Conservation (phyloP, 1,140 invertebrate species). For the Cecropterus lyciades region DNA sequence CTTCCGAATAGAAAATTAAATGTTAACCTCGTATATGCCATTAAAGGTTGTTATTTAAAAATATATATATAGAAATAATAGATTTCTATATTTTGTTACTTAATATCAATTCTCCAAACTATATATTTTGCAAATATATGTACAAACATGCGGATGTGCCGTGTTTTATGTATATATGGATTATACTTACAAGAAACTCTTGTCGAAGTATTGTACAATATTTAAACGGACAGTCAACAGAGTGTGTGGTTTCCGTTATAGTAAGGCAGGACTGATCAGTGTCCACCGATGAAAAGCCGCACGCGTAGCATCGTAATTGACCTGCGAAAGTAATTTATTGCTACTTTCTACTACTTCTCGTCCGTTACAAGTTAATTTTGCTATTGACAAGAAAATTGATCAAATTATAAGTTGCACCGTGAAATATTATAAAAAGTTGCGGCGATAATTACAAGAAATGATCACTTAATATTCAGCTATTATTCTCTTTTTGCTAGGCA, state of each 20-base stretch:
- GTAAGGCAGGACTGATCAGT: constrained; percentile 69
- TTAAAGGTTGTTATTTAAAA: too few species aligned
- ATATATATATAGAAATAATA: too few species aligned
- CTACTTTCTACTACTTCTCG: constrained; percentile 28
- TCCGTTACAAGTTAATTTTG: constrained; percentile 11
- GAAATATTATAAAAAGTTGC: neutral
- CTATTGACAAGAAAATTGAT: constrained; percentile 14
- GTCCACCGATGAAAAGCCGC: constrained; percentile 71
- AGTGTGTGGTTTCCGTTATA: constrained; percentile 58
- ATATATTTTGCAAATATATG: too few species aligned
- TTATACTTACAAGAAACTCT: constrained; percentile 77
- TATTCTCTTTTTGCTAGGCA: too few species aligned
- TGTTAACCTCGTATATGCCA: too few species aligned
- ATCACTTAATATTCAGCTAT: too few species aligned
- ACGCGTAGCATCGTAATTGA: constrained; percentile 74
- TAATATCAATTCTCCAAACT: too few species aligned
- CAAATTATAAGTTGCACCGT: constrained; percentile 1
- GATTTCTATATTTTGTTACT: too few species aligned
- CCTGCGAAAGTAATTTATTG: constrained; percentile 47
- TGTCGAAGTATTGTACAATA: constrained; percentile 83
- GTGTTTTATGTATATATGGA: neutral
- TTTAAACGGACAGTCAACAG: constrained; percentile 69
- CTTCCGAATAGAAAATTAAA: too few species aligned
- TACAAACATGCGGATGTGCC: too few species aligned
- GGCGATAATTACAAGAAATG: too few species aligned